phyloP scores from a whole-genome alignment of 2,797 vertebrate genomes.

The Buceros bicornis region DNA sequence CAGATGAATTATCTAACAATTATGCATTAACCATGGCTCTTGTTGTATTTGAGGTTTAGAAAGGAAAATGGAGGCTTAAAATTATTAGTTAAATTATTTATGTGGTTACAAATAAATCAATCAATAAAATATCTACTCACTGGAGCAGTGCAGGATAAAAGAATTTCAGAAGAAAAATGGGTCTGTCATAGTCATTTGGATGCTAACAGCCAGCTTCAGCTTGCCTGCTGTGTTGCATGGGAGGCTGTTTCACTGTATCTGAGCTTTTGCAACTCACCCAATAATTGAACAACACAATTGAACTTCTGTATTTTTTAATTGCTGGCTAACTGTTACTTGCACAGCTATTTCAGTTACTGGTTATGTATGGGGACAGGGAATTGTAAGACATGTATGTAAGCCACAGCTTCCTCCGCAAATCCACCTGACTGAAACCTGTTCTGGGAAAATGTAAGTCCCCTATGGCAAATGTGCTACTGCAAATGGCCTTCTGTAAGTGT shows the following conservation, averaged over 20 bases:
- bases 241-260: not conserved
- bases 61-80: conserved; percentile 6
- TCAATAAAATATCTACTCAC: conserved; percentile 23
- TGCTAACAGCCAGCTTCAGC: conserved; percentile 15
- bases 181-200: conserved; percentile 11
- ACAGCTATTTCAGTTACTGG: not conserved
- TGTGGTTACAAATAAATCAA: conserved; percentile 32
- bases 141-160: not conserved
- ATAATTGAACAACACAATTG: not conserved
- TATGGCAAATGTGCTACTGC: not conserved
- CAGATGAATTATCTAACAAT: not conserved
- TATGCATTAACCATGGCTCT: not conserved
- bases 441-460: not conserved
- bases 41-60: conserved; percentile 14
- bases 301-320: conserved; percentile 37
- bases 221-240: not conserved
- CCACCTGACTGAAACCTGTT: not conserved
- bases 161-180: conserved; percentile 5
- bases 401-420: not conserved
- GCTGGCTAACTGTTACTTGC: conserved; percentile 14
- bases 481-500: not conserved
- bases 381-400: not conserved
- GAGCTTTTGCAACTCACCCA: not conserved
- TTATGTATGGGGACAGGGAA: not conserved
- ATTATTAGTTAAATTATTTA: conserved; percentile 67